These are phyloP conservation scores for Lutraria rhynchaena DNA, from an alignment of 1,140 invertebrate genomes.

Conservation along the genomic window DNA sequence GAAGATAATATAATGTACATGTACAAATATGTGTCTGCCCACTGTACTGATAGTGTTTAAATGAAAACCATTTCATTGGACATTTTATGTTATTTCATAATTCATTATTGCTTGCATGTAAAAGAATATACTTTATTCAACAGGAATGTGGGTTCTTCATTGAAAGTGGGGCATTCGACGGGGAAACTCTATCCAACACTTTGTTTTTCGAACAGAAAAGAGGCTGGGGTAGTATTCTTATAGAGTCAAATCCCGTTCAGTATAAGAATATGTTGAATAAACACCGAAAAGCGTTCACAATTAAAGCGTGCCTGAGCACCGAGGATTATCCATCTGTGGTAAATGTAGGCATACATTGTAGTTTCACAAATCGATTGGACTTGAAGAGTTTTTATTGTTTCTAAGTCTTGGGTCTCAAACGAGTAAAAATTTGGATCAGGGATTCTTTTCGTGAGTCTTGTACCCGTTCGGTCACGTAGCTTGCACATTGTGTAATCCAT, in stretches of 20 bases:
- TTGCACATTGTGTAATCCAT: too few species aligned
- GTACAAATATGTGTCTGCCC: neutral
- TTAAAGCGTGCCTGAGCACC: slow-evolving; percentile 65
- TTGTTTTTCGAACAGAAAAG: slow-evolving; percentile 33
- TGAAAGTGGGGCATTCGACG: slow-evolving; percentile 23
- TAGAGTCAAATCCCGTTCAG: slow-evolving; percentile 18
- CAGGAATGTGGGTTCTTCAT: slow-evolving; percentile 38
- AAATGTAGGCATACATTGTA: neutral
- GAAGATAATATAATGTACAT: neutral
- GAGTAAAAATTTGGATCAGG: too few species aligned
- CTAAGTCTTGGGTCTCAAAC: too few species aligned
- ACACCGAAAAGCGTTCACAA: slow-evolving; percentile 63
- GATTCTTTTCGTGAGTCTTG: too few species aligned
- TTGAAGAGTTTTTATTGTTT: too few species aligned
- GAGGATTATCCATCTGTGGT: slow-evolving; percentile 53
- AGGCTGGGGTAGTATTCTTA: slow-evolving; percentile 21
- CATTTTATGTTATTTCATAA: neutral
- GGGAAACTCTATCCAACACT: slow-evolving; percentile 30
- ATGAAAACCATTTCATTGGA: neutral
- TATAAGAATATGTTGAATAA: slow-evolving; percentile 69
- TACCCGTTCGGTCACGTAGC: too few species aligned
- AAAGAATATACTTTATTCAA: neutral
- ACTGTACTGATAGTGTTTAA: neutral
- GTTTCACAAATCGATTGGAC: too few species aligned
- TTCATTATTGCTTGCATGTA: neutral